Evolutionary conservation across 1,140 invertebrate species (phyloP).

Genomic region (Drosophila takahashii): DNA sequence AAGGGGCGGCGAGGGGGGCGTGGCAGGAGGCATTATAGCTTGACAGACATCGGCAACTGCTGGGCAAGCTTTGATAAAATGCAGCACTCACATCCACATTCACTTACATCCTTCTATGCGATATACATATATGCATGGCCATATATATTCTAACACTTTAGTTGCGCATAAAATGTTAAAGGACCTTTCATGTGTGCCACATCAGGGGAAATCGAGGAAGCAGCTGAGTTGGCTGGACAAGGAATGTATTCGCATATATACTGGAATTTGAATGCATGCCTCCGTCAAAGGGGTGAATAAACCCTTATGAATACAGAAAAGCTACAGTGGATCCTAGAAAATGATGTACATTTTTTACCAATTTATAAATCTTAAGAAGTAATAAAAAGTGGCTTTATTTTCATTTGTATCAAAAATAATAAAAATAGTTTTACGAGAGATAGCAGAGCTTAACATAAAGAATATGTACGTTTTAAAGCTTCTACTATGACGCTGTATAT

Average conservation of each 20-base stretch:
- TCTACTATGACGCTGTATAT: no score
- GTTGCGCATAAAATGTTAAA: constrained; percentile 67
- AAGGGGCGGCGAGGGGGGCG: constrained; percentile 17
- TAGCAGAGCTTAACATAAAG: no score
- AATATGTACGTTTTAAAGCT: no score
- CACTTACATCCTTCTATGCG: constrained; percentile 13
- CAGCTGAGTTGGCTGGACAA: constrained; percentile 30
- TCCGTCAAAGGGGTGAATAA: constrained; percentile 60
- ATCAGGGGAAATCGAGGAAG: constrained; percentile 3
- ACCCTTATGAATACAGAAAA: constrained; percentile 32
- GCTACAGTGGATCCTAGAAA: neutral
- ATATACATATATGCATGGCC: constrained; percentile 7
- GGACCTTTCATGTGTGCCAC: constrained; percentile 32
- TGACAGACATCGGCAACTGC: constrained; percentile 63
- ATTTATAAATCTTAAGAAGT: no score
- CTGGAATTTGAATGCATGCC: constrained; percentile 19
- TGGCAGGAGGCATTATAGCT: constrained; percentile 31
- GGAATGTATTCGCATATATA: constrained; percentile 15
- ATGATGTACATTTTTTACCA: no score
- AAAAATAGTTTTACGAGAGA: no score
- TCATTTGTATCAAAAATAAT: no score
- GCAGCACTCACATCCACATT: constrained; percentile 30
- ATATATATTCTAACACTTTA: constrained; percentile 37
- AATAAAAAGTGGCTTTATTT: no score
- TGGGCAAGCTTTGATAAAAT: constrained; percentile 76